Evolutionary conservation across 1,140 invertebrate species (phyloP).

Genomic region (Temnothorax curvispinosus): DNA sequence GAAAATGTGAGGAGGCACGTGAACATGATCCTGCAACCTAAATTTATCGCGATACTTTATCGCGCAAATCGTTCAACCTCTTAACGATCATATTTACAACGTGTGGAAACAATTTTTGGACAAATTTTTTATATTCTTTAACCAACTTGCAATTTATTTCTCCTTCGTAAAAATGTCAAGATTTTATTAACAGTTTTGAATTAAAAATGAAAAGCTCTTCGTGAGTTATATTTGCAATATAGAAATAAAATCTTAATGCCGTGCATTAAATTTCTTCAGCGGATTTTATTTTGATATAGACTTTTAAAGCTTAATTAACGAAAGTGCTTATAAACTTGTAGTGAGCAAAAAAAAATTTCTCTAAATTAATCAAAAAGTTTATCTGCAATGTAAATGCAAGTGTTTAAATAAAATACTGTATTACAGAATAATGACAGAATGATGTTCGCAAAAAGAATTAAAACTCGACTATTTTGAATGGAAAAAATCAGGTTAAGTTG

Average conservation of each 20-base stretch:
- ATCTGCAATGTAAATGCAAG: background rate
- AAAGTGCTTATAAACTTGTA: background rate
- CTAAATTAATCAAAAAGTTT: background rate
- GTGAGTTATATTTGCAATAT: background rate
- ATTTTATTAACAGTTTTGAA: background rate
- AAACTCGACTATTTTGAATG: background rate
- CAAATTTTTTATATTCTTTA: background rate
- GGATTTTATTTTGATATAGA: background rate
- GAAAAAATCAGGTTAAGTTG: too few species aligned
- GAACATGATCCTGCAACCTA: background rate
- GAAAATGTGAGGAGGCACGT: background rate
- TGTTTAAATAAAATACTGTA: background rate
- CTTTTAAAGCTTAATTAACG: background rate
- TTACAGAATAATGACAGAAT: background rate
- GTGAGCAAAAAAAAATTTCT: background rate
- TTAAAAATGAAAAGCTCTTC: background rate
- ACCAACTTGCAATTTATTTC: background rate
- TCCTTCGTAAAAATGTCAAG: background rate
- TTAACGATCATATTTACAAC: background rate
- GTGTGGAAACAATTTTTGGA: background rate
- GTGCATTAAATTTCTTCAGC: background rate
- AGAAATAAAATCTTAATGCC: background rate
- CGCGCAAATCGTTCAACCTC: background rate
- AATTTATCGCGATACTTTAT: conserved; percentile 2
- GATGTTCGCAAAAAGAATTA: background rate